These are phyloP conservation scores for Falco punctatus DNA, from an alignment of 2,113 vertebrate genomes.

Conservation along the genomic window DNA sequence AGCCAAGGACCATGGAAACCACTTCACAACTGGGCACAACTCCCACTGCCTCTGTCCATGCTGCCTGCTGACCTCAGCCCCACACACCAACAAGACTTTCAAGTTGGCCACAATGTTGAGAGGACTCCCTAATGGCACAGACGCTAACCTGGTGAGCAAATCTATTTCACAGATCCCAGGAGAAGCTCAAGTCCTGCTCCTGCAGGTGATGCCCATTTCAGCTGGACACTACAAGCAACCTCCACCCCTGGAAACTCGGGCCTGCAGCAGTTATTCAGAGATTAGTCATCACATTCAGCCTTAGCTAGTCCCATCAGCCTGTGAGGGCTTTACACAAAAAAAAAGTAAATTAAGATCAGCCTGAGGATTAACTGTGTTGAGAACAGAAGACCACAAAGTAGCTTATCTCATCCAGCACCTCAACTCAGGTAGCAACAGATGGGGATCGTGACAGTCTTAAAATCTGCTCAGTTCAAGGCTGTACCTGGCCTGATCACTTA, in stretches of 20 bases:
- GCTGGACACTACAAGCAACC: neutral
- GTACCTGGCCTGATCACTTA: neutral
- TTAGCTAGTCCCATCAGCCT: neutral
- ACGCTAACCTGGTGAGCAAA: neutral
- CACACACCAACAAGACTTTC: neutral
- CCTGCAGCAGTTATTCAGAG: neutral
- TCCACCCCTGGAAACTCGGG: neutral
- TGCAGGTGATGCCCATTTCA: neutral
- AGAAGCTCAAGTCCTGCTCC: neutral
- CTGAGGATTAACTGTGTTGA: neutral
- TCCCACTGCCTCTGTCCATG: neutral
- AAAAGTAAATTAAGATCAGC: neutral
- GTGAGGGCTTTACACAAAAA: neutral
- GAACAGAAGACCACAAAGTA: constrained; percentile 7
- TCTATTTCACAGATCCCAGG: neutral
- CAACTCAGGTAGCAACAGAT: constrained; percentile 39
- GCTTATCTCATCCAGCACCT: constrained; percentile 7
- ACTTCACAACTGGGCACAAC: constrained; percentile 16
- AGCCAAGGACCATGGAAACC: constrained; percentile 55
- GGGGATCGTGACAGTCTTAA: neutral
- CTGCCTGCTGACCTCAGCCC: constrained; percentile 26
- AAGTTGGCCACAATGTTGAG: neutral
- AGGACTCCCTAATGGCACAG: neutral
- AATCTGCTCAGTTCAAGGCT: neutral
- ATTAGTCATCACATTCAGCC: neutral